Evolutionary conservation across 1,140 invertebrate species (phyloP), one percentile per base, ranked within the genome.

Genomic region (Drosophila erecta): DNA sequence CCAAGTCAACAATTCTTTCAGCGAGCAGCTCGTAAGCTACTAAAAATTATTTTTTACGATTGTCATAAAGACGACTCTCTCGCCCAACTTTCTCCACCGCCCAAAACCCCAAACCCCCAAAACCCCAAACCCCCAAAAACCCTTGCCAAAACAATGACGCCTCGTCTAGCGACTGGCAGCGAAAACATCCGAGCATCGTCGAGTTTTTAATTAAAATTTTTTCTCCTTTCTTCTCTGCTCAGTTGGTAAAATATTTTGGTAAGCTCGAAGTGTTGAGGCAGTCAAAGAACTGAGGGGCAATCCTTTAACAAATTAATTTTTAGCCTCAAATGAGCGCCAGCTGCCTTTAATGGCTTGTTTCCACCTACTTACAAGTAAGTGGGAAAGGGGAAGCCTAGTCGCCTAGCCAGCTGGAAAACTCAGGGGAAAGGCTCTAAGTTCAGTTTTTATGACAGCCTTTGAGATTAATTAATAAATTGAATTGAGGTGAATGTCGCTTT

Each of bases 1-100:
- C 74, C 77, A 85, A 65, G 77, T 61, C 62, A 80, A 64, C 67
- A 61, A 60, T 70, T 77, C 61, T 58, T 56, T 46, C 30, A 40
- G 65, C 56, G 50, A 55, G 57, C 76, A 73, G 76, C 76, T 78
- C 76, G 83, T 77, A 70, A 85, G 81, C 81, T 85, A 81, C 81
- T 85, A 85, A 85, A 85, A 86, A 85, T 85, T 87, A 86, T 85
- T 81, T 85, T 85, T 85, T 87, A 87, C 83, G 81, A 87, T 87
- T 85, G 83, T 81, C 83, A 85, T 87, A 87, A 85, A 85, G 81
- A 81, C 78, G 83, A 73, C 69, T 80, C 35, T 44, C 15, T 24
- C 35, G 33, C 38, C 30, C 5, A 11, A 44, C 43, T 44, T 44
- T 12, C 49, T 10, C 10, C 53, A 20, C 24, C 24, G 6, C 5